Evolutionary conservation across 1,140 invertebrate species (phyloP), one percentile per base, ranked within the genome.

Genomic region (Araneus ventricosus): DNA sequence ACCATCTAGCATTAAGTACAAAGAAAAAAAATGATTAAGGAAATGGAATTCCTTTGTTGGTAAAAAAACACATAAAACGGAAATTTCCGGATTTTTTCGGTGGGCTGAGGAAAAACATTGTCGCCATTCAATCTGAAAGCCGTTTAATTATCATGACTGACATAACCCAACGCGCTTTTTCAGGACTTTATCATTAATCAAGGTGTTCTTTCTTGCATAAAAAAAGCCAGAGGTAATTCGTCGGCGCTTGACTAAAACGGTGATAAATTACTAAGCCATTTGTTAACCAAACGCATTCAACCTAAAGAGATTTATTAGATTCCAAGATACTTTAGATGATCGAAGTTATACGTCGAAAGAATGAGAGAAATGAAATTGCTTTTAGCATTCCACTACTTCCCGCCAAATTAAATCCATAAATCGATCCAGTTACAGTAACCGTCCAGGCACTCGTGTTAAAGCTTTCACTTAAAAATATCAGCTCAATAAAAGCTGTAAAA

Each of bases 201-300:
- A 20, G 34, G 34, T 2, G 6, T 8, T 20, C 27, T 10, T 30
- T 30, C 27, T 27, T 79, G 27, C 1, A 34, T 0, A 37, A 79
- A 79, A 37, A 37, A 37, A 30, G 34, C 14, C 70, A 37, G 34
- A 34, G 27, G 70, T 37, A 79, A 79, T 79, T 34, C 27, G 24
- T 14, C 27, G 20, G 22, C 34, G 27, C 27, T 79, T 79, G 27
- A 79, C 27, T 79, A 37, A 37, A 79, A 27, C 34, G 24, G 70
- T 79, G 70, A 79, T 79, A 79, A 79, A 79, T 79, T 79, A 37
- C 27, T 3, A 37, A 79, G 34, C 34, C 70, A 79, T 37, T 79
- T 79, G 70, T 79, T 79, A 79, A 79, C 70, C 27, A 37, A 37
- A 30, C 70, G 27, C 34, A 30, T 37, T 79, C 70, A 79, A 37